Conservation (phyloP, 1,140 invertebrate genomes). For the Trichonephila inaurata region DNA sequence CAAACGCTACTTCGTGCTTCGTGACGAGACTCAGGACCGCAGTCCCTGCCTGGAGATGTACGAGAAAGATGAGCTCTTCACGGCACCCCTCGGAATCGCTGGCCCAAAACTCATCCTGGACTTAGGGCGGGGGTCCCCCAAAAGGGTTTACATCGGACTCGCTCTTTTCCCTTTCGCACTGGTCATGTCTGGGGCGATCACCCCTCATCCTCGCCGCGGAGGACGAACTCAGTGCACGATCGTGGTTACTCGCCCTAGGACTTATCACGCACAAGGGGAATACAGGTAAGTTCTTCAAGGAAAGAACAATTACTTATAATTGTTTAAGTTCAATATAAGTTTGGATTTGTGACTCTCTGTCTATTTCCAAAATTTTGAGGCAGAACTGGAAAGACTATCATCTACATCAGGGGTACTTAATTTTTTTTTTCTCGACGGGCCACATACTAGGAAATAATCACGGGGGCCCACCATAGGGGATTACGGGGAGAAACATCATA, state of each 20-base stretch:
- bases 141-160: conserved; percentile 78
- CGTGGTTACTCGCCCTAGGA: conserved; percentile 78
- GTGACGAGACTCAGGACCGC: conserved; percentile 77
- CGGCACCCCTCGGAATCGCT: conserved; percentile 27
- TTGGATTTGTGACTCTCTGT: too few relatives aligned
- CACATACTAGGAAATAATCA: too few relatives aligned
- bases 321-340: too few relatives aligned
- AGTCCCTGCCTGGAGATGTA: conserved; percentile 78
- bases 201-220: conserved; percentile 78
- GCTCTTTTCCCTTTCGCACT: conserved; percentile 77
- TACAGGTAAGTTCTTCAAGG: neutral
- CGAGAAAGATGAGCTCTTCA: conserved; percentile 69
- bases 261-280: conserved; percentile 78
- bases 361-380: too few relatives aligned
- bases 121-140: conserved; percentile 77
- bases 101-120: conserved; percentile 75
- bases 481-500: too few relatives aligned
- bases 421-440: too few relatives aligned
- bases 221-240: conserved; percentile 76
- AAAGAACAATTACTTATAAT: too few relatives aligned
- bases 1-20: conserved; percentile 77
- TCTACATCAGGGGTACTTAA: too few relatives aligned
- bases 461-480: too few relatives aligned
- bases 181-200: conserved; percentile 76
- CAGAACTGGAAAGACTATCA: too few relatives aligned